A percentile compares a stretch with the other conserved stretches of the same genome.
Evolutionary conservation across 2,888 invertebrate genomes (phyloP).

Genomic region (Linnaemya vulpina): DNA sequence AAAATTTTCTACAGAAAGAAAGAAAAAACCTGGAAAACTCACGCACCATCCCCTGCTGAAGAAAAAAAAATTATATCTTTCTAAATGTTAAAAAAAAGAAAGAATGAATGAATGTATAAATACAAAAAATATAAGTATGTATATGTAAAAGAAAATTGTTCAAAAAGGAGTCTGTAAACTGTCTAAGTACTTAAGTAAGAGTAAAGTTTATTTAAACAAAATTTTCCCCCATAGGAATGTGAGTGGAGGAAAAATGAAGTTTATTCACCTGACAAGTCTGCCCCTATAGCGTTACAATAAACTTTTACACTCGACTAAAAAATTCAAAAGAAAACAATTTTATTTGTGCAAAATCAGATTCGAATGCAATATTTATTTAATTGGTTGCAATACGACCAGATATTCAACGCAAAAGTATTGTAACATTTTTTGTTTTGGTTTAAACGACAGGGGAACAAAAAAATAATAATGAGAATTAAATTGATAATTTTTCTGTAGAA

Average conservation of each 20-base stretch:
- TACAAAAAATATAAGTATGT: slow-evolving; percentile 41
- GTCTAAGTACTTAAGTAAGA: slow-evolving; percentile 70
- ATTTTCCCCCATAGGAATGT: slow-evolving; percentile 39
- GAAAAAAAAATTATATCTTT: slow-evolving; percentile 15
- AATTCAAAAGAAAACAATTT: not conserved
- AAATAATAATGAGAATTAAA: no score
- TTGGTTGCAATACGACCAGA: no score
- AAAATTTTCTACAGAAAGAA: not conserved
- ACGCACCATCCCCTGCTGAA: slow-evolving; percentile 47
- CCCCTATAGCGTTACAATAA: slow-evolving; percentile 23
- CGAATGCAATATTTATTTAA: no score
- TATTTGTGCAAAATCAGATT: not conserved
- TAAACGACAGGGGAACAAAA: no score
- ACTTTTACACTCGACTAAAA: slow-evolving; percentile 39
- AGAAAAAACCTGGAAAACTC: slow-evolving; percentile 23
- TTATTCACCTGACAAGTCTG: slow-evolving; percentile 66
- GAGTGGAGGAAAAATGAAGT: slow-evolving; percentile 36
- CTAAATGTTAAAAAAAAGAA: slow-evolving; percentile 39
- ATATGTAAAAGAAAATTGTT: slow-evolving; percentile 52
- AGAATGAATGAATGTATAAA: slow-evolving; percentile 53
- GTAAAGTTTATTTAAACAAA: slow-evolving; percentile 66
- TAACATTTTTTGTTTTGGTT: no score
- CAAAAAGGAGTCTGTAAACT: slow-evolving; percentile 66
- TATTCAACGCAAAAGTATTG: no score
- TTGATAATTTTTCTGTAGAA: no score